Percentiles rank a stretch among this genome's conserved stretches.
phyloP scores from a whole-genome alignment of 2,797 vertebrate genomes.

The Apogon talboti region DNA sequence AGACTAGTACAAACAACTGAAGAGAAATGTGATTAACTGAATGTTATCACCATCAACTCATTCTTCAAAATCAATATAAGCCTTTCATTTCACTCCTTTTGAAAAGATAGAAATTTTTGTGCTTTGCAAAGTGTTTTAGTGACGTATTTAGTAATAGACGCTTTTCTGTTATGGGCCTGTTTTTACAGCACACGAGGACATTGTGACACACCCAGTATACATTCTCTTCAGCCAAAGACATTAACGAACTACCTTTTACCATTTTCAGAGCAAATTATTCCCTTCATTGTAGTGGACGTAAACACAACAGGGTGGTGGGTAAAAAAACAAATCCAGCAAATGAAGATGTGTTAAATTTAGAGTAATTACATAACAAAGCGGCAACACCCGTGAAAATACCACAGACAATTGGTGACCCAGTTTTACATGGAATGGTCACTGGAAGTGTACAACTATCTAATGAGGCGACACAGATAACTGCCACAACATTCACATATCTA shows the following conservation, averaged over 20 bases:
- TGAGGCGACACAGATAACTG: not conserved
- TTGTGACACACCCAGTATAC: not conserved
- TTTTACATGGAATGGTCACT: conserved; percentile 19
- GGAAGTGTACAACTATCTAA: conserved; percentile 4
- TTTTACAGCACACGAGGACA: conserved; percentile 3
- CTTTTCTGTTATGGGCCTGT: not conserved
- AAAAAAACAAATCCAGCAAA: conserved; percentile 16
- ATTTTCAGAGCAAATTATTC: too few relatives aligned
- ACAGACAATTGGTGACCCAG: not conserved
- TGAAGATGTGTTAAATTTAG: not conserved
- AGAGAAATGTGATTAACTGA: not conserved
- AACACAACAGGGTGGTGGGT: conserved; percentile 7
- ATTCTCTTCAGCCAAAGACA: conserved; percentile 6
- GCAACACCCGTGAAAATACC: conserved; percentile 3
- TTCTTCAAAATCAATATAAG: too few relatives aligned
- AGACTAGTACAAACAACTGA: conserved; percentile 2
- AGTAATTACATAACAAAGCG: conserved; percentile 9
- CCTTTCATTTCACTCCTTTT: too few relatives aligned
- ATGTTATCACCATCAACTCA: too few relatives aligned
- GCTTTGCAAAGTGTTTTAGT: not conserved
- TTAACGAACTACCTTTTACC: not conserved
- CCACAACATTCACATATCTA: too few relatives aligned
- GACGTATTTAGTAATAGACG: conserved; percentile 4
- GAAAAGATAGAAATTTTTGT: too few relatives aligned
- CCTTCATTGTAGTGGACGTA: too few relatives aligned